Evolutionary conservation across 2,113 vertebrate species (phyloP), one percentile per base, ranked within the genome.

Genomic region (Arvicanthis niloticus): DNA sequence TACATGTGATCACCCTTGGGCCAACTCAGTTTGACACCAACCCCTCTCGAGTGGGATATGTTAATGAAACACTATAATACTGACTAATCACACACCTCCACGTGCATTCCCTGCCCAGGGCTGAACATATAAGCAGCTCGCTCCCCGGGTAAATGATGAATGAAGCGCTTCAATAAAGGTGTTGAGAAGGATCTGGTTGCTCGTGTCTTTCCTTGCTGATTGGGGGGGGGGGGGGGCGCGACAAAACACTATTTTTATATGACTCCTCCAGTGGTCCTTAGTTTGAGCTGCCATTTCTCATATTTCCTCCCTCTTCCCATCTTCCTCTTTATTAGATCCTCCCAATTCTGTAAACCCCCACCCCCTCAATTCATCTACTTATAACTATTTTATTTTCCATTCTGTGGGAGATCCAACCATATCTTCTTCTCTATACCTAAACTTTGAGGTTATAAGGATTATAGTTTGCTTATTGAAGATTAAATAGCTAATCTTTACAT

Each of bases 231-330:
- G n/a, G n/a, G n/a, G n/a, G n/a, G n/a, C n/a, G n/a, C n/a, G n/a
- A n/a, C n/a, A n/a, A n/a, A n/a, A n/a, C n/a, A 34, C 17, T 1
- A 7, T 4, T 40, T 86, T 88, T 77, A 48, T 34, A 26, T n/a
- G 78, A 22, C 19, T 29, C 34, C 51, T 56, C 31, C 34, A n/a
- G n/a, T 80, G 51, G 19, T 53, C 17, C 51, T 81, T 56, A 13
- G 78, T 24, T n/a, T 81, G 53, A 24, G 19, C 53, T 58, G 51
- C 10, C 19, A 53, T 34, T 81, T 81, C 51, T 21, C 51, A n/a
- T 81, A n/a, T 81, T 58, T 53, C 77, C 0, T 19, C 4, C 4
- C 2, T 0, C 37, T 34, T 3, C 2, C 4, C 16, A 7, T 9
- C 29, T 19, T 3, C 9, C 34, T n/a, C 2, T 8, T 12, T 5